Percentiles rank a stretch among this genome's conserved stretches.
These are phyloP conservation scores for Spisula subtruncata DNA, from an alignment of 2,888 invertebrate genomes.

Conservation along the genomic window DNA sequence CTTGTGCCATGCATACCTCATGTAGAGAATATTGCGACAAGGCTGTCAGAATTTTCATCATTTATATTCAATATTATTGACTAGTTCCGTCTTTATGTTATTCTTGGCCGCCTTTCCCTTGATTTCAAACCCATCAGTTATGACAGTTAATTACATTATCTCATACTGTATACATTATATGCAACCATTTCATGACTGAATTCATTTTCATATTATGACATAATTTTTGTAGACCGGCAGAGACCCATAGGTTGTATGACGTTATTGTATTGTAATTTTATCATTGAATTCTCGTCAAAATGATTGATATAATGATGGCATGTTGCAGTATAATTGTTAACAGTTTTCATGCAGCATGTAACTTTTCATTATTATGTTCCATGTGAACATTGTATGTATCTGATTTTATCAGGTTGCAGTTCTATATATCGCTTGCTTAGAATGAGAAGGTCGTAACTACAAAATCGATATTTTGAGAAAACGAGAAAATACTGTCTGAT, in stretches of 20 bases:
- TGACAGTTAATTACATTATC: constrained; percentile 24
- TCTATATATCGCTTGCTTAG: neutral
- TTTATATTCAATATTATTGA: constrained; percentile 10
- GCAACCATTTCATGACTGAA: constrained; percentile 9
- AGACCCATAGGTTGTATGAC: neutral
- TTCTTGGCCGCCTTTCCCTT: neutral
- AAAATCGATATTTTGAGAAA: no score
- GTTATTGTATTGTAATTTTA: constrained; percentile 1
- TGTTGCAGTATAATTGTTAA: neutral
- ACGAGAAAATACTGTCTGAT: no score
- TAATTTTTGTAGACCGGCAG: neutral
- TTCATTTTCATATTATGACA: constrained; percentile 3
- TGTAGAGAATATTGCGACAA: neutral
- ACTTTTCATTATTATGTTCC: constrained; percentile 4
- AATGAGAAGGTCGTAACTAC: no score
- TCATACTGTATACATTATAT: neutral
- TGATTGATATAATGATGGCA: neutral
- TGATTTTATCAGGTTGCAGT: neutral
- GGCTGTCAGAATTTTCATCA: constrained; percentile 6
- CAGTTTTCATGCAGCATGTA: neutral
- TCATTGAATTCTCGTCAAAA: neutral
- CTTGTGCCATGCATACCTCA: neutral
- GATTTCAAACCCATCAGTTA: constrained; percentile 11
- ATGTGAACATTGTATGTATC: neutral
- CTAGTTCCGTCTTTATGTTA: neutral